Evolutionary conservation across 2,113 vertebrate genomes (phyloP), one percentile per base, ranked within the genome.

Genomic region (Chaetodon trifascialis): DNA sequence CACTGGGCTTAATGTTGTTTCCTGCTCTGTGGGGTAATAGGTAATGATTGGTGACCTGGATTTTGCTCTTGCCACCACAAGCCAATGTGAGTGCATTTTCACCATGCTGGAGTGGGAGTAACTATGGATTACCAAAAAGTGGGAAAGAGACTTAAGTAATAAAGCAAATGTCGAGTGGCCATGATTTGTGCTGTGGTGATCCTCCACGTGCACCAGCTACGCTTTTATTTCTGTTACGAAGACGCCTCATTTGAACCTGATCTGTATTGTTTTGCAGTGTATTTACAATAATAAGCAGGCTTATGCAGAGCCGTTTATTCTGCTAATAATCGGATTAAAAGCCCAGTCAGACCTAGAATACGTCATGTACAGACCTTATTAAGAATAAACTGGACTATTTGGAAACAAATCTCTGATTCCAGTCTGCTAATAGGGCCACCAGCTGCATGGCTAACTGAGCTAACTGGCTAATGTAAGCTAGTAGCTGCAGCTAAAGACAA

Each of bases 21-120:
- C 78, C 80, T 76, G 40, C 78, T 82, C 80, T 38, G 42, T 40
- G 34, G 42, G n/a, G 60, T 92, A 89, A 93, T 88, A 86, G 85
- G 68, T 90, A 92, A 91, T 86, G 91, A 91, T 93, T 82, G 83
- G 19, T 91, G 89, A 89, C 82, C 88, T 89, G 82, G 70, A 87
- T 91, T 86, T 84, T 74, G 60, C 78, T 52, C 81, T 66, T 66
- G 72, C 74, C 46, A 73, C 73, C 68, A 62, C 80, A 86, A 83
- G 30, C 68, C 46, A 81, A 62, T 67, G 52, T 54, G 65, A 85
- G 75, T 86, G 75, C 34, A 46, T 59, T 55, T 73, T 76, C 71
- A 79, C 49, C n/a, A 64, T 42, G 16, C 42, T 40, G 23, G 55
- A 73, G 56, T 54, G 86, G 36, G 44, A 73, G 73, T 73, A 12